Evolutionary conservation across 2,113 vertebrate genomes (phyloP).

Genomic region (Odocoileus virginianus): DNA sequence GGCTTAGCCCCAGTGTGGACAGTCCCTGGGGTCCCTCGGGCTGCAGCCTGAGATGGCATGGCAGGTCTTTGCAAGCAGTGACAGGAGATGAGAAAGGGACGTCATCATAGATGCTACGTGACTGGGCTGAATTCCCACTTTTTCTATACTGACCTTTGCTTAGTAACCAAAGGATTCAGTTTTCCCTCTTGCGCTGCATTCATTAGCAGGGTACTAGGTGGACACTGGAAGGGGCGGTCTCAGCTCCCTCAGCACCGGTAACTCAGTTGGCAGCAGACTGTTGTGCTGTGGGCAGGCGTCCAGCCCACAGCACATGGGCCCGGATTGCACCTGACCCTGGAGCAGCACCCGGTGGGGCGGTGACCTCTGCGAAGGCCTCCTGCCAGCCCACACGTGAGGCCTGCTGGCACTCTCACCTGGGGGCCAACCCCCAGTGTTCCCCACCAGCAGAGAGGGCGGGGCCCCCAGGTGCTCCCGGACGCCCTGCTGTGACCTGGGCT

Average conservation of each 20-base stretch:
- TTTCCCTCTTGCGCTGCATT: no score
- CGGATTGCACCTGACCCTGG: background rate
- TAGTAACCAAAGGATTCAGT: background rate
- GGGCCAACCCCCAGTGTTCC: background rate
- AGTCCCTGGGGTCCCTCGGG: background rate
- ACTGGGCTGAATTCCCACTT: background rate
- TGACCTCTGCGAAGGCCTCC: background rate
- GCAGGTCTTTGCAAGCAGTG: background rate
- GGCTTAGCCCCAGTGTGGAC: background rate
- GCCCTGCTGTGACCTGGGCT: background rate
- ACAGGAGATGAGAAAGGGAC: background rate
- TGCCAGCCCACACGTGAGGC: background rate
- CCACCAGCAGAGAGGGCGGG: accelerated
- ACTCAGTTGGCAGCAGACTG: background rate
- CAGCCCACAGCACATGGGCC: background rate
- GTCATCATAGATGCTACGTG: background rate
- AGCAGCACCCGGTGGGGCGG: accelerated
- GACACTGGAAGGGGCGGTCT: background rate
- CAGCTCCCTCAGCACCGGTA: background rate
- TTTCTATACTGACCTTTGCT: background rate
- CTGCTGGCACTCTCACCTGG: accelerated
- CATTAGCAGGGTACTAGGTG: background rate
- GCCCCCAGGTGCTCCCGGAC: background rate
- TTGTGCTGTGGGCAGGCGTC: background rate
- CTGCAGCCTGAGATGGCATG: background rate